Conservation (phyloP, 64 coral and sea anemone genomes). For the Dendrophyllia cribrosa region DNA sequence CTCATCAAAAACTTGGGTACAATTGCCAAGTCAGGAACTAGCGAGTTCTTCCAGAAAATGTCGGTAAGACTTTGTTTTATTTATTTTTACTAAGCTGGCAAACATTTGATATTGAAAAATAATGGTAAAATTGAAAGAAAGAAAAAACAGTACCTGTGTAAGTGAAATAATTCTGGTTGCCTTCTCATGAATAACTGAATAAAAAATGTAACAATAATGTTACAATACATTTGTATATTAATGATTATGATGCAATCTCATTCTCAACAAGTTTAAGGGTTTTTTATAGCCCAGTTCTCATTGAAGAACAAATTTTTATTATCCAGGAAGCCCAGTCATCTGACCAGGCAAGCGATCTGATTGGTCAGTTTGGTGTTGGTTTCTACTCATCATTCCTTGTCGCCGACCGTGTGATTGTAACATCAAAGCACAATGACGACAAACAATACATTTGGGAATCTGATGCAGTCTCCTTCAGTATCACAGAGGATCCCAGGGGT, state of each 20-base stretch:
- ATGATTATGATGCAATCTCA: no score
- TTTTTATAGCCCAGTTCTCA: no score
- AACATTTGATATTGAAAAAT: no score
- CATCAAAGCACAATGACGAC: slow-evolving; percentile 97
- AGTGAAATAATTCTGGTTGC: no score
- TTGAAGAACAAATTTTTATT: no score
- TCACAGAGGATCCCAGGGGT: slow-evolving; percentile 95
- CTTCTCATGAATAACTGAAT: no score
- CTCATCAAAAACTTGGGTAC: slow-evolving; percentile 95
- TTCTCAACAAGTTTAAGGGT: no score
- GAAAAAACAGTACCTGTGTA: no score
- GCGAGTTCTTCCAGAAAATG: slow-evolving; percentile 96
- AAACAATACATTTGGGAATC: slow-evolving; percentile 99
- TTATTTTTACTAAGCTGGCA: neutral
- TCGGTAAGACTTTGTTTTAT: slow-evolving; percentile 44
- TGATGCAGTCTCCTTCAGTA: slow-evolving; percentile 90
- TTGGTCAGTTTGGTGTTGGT: slow-evolving; percentile 99
- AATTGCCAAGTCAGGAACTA: slow-evolving; percentile 99
- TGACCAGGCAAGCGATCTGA: slow-evolving; percentile 83
- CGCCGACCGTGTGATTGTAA: slow-evolving; percentile 98
- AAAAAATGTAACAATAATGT: no score
- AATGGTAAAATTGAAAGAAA: no score
- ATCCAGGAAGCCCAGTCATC: slow-evolving; percentile 73
- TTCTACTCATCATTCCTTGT: slow-evolving; percentile 99
- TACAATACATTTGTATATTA: no score